Evolutionary conservation across 2,888 invertebrate species (phyloP), one percentile per base, ranked within the genome.

Genomic region (Andrena marginata): DNA sequence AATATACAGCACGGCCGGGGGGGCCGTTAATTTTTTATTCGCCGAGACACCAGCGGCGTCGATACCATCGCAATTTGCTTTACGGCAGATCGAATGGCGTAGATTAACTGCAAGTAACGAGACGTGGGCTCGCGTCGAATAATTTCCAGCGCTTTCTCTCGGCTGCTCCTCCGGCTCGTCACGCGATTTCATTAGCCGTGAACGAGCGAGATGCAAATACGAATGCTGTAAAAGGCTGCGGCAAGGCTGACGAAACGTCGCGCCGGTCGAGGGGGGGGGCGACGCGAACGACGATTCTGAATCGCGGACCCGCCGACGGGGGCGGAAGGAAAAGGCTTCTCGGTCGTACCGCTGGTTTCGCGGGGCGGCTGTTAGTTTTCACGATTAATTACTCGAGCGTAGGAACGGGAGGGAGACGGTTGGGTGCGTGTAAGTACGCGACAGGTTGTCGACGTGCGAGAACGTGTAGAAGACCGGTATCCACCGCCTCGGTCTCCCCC

Each of bases 391-490:
- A 78, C 77, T 54, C 63, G 70, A 77, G 68, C 64, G 75, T 49
- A 51, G 70, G 67, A 60, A 77, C 69, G 65, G 75, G 33, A 56
- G 67, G 70, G 68, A 77, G 75, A 70, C 20, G 1, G 68, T 60
- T 63, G 63, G 62, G 64, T 31, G 70, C 71, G 70, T 56, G 86
- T 72, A 72, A 65, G 77, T 31, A 77, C 78, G 67, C 87, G 88
- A 88, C 88, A 88, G 88, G 87, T 88, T 87, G 88, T 87, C 88
- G 85, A 87, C 88, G 85, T 85, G 85, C 82, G 78, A 84, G 86
- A 88, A 86, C 84, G 85, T 68, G 75, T 33, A 7, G 33, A 64
- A 77, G 74, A 67, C 62, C 76, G 51, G 73, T 68, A 76, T 70
- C 77, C 42, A 16, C 13, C 42, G 13, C 35, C 13, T 2, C n/a